Conservation (phyloP, 2,888 invertebrate species). For the Embidobia sp. region DNA sequence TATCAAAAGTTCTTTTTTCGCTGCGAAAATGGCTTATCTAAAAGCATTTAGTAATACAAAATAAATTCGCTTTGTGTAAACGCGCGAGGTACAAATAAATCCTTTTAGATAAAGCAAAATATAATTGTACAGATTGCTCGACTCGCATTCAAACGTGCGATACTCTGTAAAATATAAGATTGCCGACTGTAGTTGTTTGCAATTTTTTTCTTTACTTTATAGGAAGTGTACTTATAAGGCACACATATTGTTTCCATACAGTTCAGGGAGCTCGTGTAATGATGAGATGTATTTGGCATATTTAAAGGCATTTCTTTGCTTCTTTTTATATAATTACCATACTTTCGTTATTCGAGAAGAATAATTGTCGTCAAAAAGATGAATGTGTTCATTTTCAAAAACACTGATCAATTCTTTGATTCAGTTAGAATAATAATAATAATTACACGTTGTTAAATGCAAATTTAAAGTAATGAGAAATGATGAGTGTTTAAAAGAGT, state of each 20-base stretch:
- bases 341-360: slow-evolving; percentile 22
- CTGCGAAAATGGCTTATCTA: slow-evolving; percentile 2
- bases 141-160: slow-evolving; percentile 49
- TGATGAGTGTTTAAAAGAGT: too few relatives aligned
- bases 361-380: slow-evolving; percentile 13
- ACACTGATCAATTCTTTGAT: too few relatives aligned
- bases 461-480: too few relatives aligned
- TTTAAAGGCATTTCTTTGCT: slow-evolving; percentile 37
- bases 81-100: slow-evolving; percentile 38
- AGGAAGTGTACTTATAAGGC: slow-evolving; percentile 55
- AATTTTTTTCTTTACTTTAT: slow-evolving; percentile 48
- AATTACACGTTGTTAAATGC: too few relatives aligned
- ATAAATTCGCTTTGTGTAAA: slow-evolving; percentile 25
- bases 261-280: slow-evolving; percentile 43
- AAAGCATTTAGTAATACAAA: slow-evolving; percentile 6
- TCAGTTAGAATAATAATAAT: too few relatives aligned
- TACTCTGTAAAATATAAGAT: slow-evolving; percentile 53
- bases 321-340: slow-evolving; percentile 29
- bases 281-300: slow-evolving; percentile 45
- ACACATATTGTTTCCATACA: slow-evolving; percentile 54
- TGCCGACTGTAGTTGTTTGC: slow-evolving; percentile 50
- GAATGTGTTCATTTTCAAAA: background rate
- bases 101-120: slow-evolving; percentile 51
- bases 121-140: slow-evolving; percentile 53
- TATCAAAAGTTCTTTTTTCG: too few relatives aligned